Conservation (phyloP, 2,888 invertebrate species). For the Dynastes tityus region DNA sequence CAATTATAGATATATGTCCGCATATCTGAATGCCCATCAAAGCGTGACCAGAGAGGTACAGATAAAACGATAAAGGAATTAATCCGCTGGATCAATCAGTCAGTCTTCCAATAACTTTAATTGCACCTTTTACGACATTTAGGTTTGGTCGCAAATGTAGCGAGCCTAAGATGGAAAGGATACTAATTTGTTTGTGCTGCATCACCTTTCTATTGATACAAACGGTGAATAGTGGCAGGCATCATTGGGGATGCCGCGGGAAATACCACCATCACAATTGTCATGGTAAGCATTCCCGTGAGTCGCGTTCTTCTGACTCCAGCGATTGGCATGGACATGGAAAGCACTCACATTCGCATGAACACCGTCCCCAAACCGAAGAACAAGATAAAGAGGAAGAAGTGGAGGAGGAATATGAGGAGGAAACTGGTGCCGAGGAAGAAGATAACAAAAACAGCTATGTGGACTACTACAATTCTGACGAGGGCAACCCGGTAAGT, state of each 20-base stretch:
- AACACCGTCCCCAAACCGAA: background rate
- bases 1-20: too few relatives aligned
- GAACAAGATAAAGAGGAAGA: background rate
- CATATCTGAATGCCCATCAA: too few relatives aligned
- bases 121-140: too few relatives aligned
- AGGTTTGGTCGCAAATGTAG: background rate
- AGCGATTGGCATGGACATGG: too few relatives aligned
- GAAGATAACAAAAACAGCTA: background rate
- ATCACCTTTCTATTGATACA: background rate
- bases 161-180: background rate
- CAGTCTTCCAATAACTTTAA: too few relatives aligned
- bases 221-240: background rate
- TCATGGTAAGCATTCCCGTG: background rate
- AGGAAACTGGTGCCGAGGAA: background rate
- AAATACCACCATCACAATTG: background rate
- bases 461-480: background rate
- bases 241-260: conserved; percentile 2
- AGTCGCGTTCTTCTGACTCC: background rate
- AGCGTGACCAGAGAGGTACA: background rate
- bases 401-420: background rate
- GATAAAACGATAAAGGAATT: conserved; percentile 17
- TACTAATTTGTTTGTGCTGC: background rate
- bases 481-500: background rate
- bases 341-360: background rate
- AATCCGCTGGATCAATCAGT: background rate